Conservation (phyloP, 30 jellyfish, hydroid and myxozoan genomes). For the Sanderia malayensis region DNA sequence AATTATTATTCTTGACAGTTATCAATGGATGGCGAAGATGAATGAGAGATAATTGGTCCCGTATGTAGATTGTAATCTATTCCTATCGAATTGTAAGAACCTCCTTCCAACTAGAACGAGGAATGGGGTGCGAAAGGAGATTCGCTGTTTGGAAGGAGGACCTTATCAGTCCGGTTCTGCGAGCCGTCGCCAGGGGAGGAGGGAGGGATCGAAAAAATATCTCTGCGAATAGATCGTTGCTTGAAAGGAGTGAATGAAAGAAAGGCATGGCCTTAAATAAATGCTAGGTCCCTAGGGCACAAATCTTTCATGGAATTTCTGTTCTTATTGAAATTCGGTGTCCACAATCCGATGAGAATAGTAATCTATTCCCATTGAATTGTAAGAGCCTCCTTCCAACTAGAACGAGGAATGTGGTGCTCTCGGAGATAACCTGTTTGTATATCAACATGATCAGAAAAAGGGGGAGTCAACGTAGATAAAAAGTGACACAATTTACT, state of each 20-base stretch:
- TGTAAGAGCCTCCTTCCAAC: no score
- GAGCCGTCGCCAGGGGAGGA: not conserved
- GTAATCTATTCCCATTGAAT: no score
- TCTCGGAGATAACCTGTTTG: no score
- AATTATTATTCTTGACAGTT: no score
- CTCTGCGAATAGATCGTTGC: not conserved
- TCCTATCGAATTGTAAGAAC: not conserved
- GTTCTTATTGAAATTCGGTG: not conserved
- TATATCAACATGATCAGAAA: no score
- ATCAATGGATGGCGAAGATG: no score
- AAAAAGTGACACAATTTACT: no score
- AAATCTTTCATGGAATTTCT: not conserved
- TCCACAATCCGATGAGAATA: not conserved
- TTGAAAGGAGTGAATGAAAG: not conserved
- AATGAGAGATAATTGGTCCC: no score
- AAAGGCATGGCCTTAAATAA: not conserved
- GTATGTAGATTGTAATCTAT: no score
- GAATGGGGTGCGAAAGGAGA: not conserved
- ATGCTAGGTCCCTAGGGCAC: not conserved
- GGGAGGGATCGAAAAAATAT: not conserved
- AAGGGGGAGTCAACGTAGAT: no score
- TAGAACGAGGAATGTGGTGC: no score
- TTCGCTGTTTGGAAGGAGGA: not conserved
- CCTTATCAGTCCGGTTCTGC: not conserved
- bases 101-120: not conserved